Percentiles rank a stretch among this genome's conserved stretches.
phyloP scores from a whole-genome alignment of 2,797 vertebrate genomes.

The Pseudochirops cupreus region DNA sequence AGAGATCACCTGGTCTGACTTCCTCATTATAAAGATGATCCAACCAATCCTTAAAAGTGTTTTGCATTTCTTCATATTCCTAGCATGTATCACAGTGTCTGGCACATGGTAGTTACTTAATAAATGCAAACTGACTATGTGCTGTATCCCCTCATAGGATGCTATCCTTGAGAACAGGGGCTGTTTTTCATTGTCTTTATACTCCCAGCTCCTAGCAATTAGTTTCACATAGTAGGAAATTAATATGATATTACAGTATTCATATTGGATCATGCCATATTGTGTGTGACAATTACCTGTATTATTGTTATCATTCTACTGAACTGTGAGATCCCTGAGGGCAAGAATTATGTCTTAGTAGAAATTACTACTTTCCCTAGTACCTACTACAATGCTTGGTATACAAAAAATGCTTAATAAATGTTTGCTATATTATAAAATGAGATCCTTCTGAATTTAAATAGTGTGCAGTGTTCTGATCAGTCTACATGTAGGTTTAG shows the following conservation, averaged over 20 bases:
- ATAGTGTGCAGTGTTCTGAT: background rate
- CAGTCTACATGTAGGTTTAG: background rate
- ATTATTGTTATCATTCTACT: background rate
- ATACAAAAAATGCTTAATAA: background rate
- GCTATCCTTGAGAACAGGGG: background rate
- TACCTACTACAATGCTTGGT: background rate
- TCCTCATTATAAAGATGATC: background rate
- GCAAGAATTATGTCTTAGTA: background rate
- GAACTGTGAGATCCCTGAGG: background rate
- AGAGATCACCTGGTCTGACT: background rate
- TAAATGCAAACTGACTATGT: background rate
- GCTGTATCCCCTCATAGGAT: background rate
- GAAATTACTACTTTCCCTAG: background rate
- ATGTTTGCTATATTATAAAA: background rate
- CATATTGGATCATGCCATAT: background rate
- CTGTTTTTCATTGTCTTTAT: background rate
- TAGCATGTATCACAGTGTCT: background rate
- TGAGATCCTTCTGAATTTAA: background rate
- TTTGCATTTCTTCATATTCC: background rate
- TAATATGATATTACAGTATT: background rate
- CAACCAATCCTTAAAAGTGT: background rate
- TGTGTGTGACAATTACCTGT: background rate
- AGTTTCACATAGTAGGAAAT: background rate
- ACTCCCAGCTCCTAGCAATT: background rate
- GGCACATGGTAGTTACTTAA: background rate